A percentile compares a stretch with the other conserved stretches of the same genome.
These are phyloP conservation scores for Brachyhypopomus gauderio DNA, from an alignment of 2,113 vertebrate species.

Conservation along the genomic window DNA sequence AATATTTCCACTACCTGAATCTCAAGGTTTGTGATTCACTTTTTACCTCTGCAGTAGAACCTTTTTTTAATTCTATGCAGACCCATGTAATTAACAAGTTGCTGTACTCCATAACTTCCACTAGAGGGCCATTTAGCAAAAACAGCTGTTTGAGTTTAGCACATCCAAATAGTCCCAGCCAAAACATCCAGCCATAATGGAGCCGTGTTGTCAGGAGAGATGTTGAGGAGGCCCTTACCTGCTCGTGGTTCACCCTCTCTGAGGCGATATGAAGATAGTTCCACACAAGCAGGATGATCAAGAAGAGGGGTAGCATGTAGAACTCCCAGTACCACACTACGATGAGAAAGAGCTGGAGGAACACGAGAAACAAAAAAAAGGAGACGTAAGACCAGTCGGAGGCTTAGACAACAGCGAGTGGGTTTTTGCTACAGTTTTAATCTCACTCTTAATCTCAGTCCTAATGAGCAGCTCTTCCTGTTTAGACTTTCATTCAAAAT, in stretches of 20 bases:
- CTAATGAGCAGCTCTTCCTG: not conserved
- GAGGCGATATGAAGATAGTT: constrained; percentile 81
- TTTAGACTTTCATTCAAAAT: not conserved
- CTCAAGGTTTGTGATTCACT: too few relatives aligned
- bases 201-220: not conserved
- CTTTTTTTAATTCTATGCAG: not conserved
- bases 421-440: not conserved
- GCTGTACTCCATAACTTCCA: not conserved
- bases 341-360: constrained; percentile 84
- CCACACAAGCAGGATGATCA: constrained; percentile 85
- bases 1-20: too few relatives aligned
- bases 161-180: not conserved
- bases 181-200: not conserved
- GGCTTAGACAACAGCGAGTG: not conserved
- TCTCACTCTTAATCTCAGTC: not conserved
- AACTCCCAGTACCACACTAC: constrained; percentile 91
- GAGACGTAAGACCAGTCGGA: constrained; percentile 38
- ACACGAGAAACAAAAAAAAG: too few relatives aligned
- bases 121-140: not conserved
- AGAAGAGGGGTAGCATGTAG: constrained; percentile 90
- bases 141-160: not conserved
- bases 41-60: not conserved
- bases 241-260: constrained; percentile 79
- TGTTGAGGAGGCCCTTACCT: constrained; percentile 74
- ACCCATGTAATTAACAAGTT: not conserved